phyloP scores from a whole-genome alignment of 2,797 vertebrate species.

The Melopsittacus undulatus region DNA sequence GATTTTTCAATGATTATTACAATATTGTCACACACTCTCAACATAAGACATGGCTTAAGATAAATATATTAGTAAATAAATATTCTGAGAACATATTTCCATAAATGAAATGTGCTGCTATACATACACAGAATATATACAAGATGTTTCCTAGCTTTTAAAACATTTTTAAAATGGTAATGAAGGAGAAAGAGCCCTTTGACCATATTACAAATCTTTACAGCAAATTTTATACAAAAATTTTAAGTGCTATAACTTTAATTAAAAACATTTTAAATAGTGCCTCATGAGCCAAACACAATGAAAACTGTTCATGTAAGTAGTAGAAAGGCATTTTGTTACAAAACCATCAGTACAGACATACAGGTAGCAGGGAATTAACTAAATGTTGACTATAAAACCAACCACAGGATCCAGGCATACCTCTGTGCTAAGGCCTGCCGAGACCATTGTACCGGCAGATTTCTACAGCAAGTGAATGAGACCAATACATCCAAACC shows the following conservation, averaged over 20 bases:
- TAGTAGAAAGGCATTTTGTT: constrained; percentile 69
- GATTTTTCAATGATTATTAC: constrained; percentile 91
- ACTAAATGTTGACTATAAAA: neutral
- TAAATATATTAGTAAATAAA: constrained; percentile 99
- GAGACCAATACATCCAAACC: neutral
- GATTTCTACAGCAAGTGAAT: neutral
- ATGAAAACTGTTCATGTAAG: constrained; percentile 58
- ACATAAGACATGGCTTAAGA: constrained; percentile 99
- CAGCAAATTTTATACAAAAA: constrained; percentile 89
- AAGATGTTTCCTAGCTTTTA: constrained; percentile 91
- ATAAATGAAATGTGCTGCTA: constrained; percentile 99
- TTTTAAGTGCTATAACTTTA: constrained; percentile 95
- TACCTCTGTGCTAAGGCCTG: neutral
- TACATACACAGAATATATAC: constrained; percentile 98
- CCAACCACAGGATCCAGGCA: neutral
- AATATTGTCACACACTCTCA: constrained; percentile 91
- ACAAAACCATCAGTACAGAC: constrained; percentile 42
- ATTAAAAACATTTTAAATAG: constrained; percentile 87
- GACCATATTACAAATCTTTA: constrained; percentile 89
- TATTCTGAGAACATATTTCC: constrained; percentile 99
- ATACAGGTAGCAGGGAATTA: constrained; percentile 10
- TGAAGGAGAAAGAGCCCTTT: constrained; percentile 90
- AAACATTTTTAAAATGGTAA: constrained; percentile 89
- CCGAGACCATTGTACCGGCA: neutral
- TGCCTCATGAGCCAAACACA: constrained; percentile 88